phyloP scores from a whole-genome alignment of 2,888 invertebrate genomes.

The Dascillus cervinus region DNA sequence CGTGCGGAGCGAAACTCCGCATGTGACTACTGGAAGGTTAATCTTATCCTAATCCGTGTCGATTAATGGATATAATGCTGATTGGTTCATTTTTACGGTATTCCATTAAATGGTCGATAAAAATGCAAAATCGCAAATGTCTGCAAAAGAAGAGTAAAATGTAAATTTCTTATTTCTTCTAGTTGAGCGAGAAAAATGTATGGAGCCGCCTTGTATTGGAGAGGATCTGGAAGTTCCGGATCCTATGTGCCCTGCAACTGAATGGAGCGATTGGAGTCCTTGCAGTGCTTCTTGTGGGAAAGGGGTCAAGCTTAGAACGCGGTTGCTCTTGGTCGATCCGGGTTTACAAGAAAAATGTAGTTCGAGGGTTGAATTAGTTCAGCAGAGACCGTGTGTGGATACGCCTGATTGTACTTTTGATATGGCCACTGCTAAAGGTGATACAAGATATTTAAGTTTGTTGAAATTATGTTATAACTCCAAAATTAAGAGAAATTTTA shows the following conservation, averaged over 20 bases:
- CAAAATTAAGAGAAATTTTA: too few species aligned
- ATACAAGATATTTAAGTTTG: conserved; percentile 1
- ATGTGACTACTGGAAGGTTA: too few species aligned
- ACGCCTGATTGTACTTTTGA: conserved; percentile 63
- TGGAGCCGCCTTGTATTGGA: conserved; percentile 59
- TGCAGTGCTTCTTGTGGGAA: conserved; percentile 84
- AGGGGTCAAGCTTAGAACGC: conserved; percentile 66
- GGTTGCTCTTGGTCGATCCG: conserved; percentile 61
- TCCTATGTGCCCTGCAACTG: conserved; percentile 68
- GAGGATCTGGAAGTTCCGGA: conserved; percentile 50
- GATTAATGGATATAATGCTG: too few species aligned
- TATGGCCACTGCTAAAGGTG: conserved; percentile 70
- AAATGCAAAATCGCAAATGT: not conserved
- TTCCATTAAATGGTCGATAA: too few species aligned
- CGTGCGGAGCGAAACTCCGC: too few species aligned
- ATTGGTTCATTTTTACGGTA: too few species aligned
- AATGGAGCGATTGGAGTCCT: conserved; percentile 89
- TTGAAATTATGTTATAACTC: conserved; percentile 1
- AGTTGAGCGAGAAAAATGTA: conserved; percentile 77
- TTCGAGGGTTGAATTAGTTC: conserved; percentile 60
- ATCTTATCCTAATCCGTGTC: too few species aligned
- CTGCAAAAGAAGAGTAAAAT: too few species aligned
- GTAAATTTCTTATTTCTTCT: too few species aligned
- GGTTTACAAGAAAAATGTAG: conserved; percentile 59
- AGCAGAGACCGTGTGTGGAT: conserved; percentile 65